Base-by-base conservation (phyloP, 2,113 vertebrate species). In the Melanerpes formicivorus region DNA sequence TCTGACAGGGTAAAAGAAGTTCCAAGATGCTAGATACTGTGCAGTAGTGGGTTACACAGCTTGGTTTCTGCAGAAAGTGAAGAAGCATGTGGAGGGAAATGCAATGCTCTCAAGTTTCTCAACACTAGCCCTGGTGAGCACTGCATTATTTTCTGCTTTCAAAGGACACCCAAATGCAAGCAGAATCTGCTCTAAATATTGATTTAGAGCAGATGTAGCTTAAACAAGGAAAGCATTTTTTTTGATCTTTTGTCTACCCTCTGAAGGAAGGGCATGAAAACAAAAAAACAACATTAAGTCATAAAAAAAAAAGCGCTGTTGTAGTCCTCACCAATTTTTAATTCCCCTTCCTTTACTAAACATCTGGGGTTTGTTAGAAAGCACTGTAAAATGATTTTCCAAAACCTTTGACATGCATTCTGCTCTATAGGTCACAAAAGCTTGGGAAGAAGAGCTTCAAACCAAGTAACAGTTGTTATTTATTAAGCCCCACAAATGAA, bases 351-450 rank as follows among this genome's bases (percentile, higher is more conserved):
- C 83, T 72, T 86, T 27, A 44, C 76, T 63, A 64, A 74, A 67
- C 95, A 96, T 93, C 88, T 95, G 95, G 2, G 5, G 67, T 95
- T 91, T 88, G 83, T 95, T 86, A 94, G 70, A 67, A 94, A 85
- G 88, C 90, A 80, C 62, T 84, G 18, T 59, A 71, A 90, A 93
- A 81, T 44, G 1, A 85, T 91, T 95, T 96, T 95, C 85, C 73
- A 93, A 88, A 91, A 48, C 79, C 93, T 94, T 30, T 90, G 80
- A 94, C 86, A 56, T 40, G 79, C 64, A 60, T 79, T 89, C 72
- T 60, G 23, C 60, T 90, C 90, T 91, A 48, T 1, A 74, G 17
- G 42, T 52, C 67, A 60, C 95, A 37, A 90, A 90, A 89, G 80
- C 78, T 63, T 21, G 52, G 64, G 26, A 82, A 72, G 63, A 14